phyloP scores from a whole-genome alignment of 1,140 invertebrate genomes.

The Anastatus disparis region DNA sequence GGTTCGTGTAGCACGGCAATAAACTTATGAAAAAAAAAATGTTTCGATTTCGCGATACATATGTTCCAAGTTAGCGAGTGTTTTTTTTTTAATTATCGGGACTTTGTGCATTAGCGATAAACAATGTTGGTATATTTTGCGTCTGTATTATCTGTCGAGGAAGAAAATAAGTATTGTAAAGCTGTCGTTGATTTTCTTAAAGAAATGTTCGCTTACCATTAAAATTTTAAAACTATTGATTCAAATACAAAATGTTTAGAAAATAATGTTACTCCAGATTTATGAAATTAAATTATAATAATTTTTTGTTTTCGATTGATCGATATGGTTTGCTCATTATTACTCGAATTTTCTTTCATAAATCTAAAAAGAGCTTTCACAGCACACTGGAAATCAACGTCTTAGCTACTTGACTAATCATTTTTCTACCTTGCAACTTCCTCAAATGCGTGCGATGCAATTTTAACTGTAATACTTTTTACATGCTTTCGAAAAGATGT shows the following conservation, averaged over 20 bases:
- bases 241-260: no score
- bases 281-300: no score
- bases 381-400: not conserved
- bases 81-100: conserved; percentile 29
- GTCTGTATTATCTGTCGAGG: not conserved
- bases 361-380: not conserved
- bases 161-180: not conserved
- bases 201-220: not conserved
- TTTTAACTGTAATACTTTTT: no score
- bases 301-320: no score
- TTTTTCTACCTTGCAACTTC: no score
- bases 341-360: no score
- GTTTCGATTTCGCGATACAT: conserved; percentile 45
- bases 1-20: conserved; percentile 59
- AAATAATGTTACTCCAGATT: no score
- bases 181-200: not conserved
- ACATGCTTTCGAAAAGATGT: conserved; percentile 36
- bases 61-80: conserved; percentile 42
- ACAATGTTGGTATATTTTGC: no score
- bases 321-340: no score
- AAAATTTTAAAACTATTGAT: no score
- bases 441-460: not conserved
- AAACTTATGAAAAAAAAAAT: conserved; percentile 48
- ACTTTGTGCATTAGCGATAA: conserved; percentile 7
- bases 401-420: not conserved